Evolutionary conservation across 2,113 vertebrate species (phyloP), one percentile per base, ranked within the genome.

Genomic region (Serinus canaria): DNA sequence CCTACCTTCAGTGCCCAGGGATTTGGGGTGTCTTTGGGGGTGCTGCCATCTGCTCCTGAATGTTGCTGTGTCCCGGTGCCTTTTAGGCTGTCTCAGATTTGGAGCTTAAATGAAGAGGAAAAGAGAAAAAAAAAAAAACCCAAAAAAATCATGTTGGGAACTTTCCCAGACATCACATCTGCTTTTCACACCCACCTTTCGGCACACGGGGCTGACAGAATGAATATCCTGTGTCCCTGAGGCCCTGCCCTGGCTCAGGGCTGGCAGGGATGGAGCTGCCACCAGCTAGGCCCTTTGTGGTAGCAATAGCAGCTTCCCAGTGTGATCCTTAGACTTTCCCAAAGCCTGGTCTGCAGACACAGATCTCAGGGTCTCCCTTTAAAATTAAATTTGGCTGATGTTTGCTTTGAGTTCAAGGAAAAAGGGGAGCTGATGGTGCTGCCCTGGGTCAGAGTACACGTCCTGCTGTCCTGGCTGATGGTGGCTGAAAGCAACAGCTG

Each of bases 171-270:
- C 53, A 33, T 55, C 53, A 33, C 7, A 55, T 33, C 88, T 84
- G 83, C 73, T 94, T 93, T 89, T 89, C 27, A 17, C 49, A 79
- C 84, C 56, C 41, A 69, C 28, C 68, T 92, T 63, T 83, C 0
- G 0, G 43, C 0, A 1, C 2, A 1, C 0, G 1, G 30, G 56
- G 35, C 75, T 3, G 12, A 58, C 69, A 4, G 35, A 55, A 80
- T 11, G 1, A 7, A 19, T 0, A 3, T 56, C 50, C 16, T 21
- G 7, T 6, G 18, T 44, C 18, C 15, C 39, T 10, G 35, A 21
- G 60, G 35, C 23, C 37, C 33, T 53, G 67, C 9, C 44, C 21
- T 9, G 2, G 23, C 67, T 47, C 56, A 46, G 58, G 5, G 2
- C 52, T 47, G 64, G 33, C 28, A 24, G 35, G 53, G 73, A 28